Evolutionary conservation across 2,888 invertebrate species (phyloP).

Genomic region (Melanotus villosus): DNA sequence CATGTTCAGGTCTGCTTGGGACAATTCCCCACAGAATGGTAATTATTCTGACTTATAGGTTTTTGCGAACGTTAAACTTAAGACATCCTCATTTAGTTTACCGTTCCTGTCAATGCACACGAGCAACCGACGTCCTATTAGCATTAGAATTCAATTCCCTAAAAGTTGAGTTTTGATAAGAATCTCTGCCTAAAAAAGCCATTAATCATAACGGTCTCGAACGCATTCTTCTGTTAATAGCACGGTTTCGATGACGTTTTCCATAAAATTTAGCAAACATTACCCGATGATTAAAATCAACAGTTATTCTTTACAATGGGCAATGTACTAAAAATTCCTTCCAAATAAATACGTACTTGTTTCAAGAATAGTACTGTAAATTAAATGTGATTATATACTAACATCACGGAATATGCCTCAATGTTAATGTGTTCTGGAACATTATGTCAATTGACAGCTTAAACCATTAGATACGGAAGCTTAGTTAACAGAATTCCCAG

Average conservation of each 20-base stretch:
- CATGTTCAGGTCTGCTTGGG: neutral
- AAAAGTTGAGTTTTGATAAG: conserved; percentile 28
- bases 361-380: conserved; percentile 12
- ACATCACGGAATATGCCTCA: conserved; percentile 37
- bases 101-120: conserved; percentile 22
- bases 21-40: neutral
- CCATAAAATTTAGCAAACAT: neutral
- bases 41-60: neutral
- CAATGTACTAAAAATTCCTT: conserved; percentile 20
- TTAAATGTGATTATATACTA: conserved; percentile 43
- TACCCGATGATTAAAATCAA: conserved; percentile 32
- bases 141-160: conserved; percentile 30
- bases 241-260: conserved; percentile 21
- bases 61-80: conserved; percentile 1
- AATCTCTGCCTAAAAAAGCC: conserved; percentile 30
- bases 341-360: neutral
- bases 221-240: conserved; percentile 22
- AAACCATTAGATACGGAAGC: conserved; percentile 53
- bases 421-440: conserved; percentile 52
- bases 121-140: conserved; percentile 16
- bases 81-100: neutral
- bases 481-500: conserved; percentile 46
- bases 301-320: conserved; percentile 32
- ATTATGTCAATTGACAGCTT: conserved; percentile 55
- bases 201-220: conserved; percentile 34